Percentiles rank a stretch among this genome's conserved stretches.
These are phyloP conservation scores for Lampris megalopsis DNA, from an alignment of 2,113 vertebrate genomes.

Conservation along the genomic window DNA sequence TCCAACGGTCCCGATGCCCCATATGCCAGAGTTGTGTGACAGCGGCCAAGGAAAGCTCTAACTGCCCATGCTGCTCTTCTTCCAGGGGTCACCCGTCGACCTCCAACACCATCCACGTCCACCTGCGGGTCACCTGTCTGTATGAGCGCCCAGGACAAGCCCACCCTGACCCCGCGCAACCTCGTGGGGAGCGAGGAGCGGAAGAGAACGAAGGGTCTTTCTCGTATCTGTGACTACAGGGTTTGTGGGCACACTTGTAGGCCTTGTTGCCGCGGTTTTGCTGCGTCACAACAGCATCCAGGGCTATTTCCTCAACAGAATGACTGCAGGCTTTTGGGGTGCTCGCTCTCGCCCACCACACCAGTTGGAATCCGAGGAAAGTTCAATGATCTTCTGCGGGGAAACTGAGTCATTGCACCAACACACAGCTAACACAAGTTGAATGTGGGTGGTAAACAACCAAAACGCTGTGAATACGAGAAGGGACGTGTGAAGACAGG, in stretches of 20 bases:
- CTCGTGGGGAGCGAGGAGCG: too few species aligned
- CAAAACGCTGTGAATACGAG: too few species aligned
- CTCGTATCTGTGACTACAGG: too few species aligned
- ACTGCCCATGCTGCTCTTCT: neutral
- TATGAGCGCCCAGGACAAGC: neutral
- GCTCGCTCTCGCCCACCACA: constrained; percentile 17
- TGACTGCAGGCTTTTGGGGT: neutral
- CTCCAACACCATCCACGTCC: neutral
- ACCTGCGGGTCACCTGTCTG: neutral
- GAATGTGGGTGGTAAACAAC: too few species aligned
- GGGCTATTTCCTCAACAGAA: neutral
- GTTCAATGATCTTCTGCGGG: too few species aligned
- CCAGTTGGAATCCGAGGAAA: neutral
- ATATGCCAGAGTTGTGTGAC: neutral
- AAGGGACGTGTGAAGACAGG: too few species aligned
- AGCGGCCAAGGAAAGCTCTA: neutral
- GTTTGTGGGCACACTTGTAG: too few species aligned
- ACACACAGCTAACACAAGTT: too few species aligned
- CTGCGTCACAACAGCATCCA: neutral
- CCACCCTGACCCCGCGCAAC: too few species aligned
- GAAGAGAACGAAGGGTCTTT: too few species aligned
- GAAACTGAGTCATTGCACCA: too few species aligned
- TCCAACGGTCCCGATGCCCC: neutral
- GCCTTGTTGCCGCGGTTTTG: too few species aligned
- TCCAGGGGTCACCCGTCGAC: neutral